A percentile compares a stretch with the other conserved stretches of the same genome.
These are phyloP conservation scores for Apomyelois bistriatella DNA, from an alignment of 2,888 invertebrate genomes.

Conservation along the genomic window DNA sequence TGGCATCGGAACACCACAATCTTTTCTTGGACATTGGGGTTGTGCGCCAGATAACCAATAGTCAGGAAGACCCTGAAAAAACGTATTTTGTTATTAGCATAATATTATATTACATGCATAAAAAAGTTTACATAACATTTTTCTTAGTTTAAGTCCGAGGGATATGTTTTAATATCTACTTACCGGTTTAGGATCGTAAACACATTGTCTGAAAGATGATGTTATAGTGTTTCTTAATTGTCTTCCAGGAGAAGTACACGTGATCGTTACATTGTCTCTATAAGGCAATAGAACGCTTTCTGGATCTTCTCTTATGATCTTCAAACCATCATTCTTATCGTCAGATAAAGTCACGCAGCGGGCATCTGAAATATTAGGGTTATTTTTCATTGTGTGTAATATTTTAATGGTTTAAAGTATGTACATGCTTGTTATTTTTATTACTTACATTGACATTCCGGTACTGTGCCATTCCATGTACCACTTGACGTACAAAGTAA, in stretches of 20 bases:
- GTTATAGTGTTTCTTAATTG: conserved; percentile 89
- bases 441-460: conserved; percentile 94
- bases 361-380: conserved; percentile 82
- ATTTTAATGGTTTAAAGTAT: too few species aligned
- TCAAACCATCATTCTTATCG: conserved; percentile 91
- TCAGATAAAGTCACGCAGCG: conserved; percentile 94
- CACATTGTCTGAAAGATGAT: conserved; percentile 94
- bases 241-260: conserved; percentile 88
- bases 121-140: too few species aligned
- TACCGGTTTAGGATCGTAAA: conserved; percentile 94
- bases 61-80: conserved; percentile 86
- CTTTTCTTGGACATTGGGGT: conserved; percentile 92
- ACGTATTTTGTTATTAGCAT: not conserved
- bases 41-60: conserved; percentile 94
- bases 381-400: not conserved
- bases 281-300: conserved; percentile 93
- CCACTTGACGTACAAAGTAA: conserved; percentile 94
- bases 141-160: too few species aligned
- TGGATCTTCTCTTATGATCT: conserved; percentile 87
- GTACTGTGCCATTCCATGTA: conserved; percentile 95
- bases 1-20: conserved; percentile 94
- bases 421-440: conserved; percentile 2
- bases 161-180: conserved; percentile 20
- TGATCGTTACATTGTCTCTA: conserved; percentile 93
- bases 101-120: too few species aligned